Evolutionary conservation across 2,888 invertebrate genomes (phyloP), one percentile per base, ranked within the genome.

Genomic region (Epinotia bilunana): DNA sequence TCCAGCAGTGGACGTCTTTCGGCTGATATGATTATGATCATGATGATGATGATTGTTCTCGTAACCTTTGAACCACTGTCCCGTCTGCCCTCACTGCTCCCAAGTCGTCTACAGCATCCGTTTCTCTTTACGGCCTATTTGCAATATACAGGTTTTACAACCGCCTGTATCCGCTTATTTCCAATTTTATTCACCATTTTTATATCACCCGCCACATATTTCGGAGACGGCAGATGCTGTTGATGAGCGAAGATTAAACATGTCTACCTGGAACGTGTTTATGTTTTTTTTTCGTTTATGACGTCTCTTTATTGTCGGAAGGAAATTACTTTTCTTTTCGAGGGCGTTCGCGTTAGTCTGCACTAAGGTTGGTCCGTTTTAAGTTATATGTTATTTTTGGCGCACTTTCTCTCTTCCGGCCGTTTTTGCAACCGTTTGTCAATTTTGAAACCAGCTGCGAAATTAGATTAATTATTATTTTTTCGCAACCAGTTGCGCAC

Each of bases 61-160:
- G n/a, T n/a, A n/a, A n/a, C n/a, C n/a, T 20, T 20, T 64, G 72
- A 79, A 76, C 39, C 20, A 71, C 13, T 72, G 72, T 6, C 71
- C 28, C 74, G 73, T 72, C 55, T 49, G 28, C 49, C 16, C 61
- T 55, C 53, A 6, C 67, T 80, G 79, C 79, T 84, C 82, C 78
- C 58, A 76, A 81, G 79, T 79, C 83, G 80, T 86, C 82, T 78
- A 76, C 77, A 81, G 82, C 90, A 88, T 86, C 89, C 88, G 87
- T 84, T 78, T 80, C 85, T 84, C 85, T 92, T 91, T 91, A 91
- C 90, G 83, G 88, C 88, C 90, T 91, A 90, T 91, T 91, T 88
- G 88, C 89, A 86, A 88, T 88, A 88, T 88, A 88, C 84, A 86
- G 90, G 84, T 87, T 91, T 91, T 91, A 91, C 87, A 88, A 84